phyloP scores from a whole-genome alignment of 2,797 vertebrate genomes.

The Alouatta caraya region DNA sequence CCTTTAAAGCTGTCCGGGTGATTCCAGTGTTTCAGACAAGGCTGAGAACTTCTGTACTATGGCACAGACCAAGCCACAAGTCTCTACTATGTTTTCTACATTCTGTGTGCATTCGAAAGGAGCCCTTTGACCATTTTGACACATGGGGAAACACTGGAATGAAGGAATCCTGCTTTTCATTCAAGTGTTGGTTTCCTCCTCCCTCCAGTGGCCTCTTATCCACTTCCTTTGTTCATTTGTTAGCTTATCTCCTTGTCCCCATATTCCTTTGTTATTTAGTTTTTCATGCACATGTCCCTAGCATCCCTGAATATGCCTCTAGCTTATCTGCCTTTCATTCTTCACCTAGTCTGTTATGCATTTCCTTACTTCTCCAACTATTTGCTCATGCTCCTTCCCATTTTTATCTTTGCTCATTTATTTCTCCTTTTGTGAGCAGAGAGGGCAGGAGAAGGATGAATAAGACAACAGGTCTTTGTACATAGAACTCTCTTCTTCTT shows the following conservation, averaged over 20 bases:
- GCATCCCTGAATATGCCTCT: fast-evolving
- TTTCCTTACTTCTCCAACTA: neutral
- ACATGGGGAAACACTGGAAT: fast-evolving
- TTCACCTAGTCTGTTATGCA: neutral
- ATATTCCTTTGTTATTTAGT: fast-evolving
- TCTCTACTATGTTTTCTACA: fast-evolving
- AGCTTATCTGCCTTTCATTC: neutral
- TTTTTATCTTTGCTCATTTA: neutral
- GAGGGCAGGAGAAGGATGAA: neutral
- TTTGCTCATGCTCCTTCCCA: neutral
- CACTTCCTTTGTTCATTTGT: neutral
- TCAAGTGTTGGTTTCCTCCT: neutral
- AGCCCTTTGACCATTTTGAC: neutral
- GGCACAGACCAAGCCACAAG: neutral
- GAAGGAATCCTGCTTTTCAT: neutral
- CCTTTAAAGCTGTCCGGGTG: neutral
- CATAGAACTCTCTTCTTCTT: neutral
- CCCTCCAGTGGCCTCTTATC: fast-evolving
- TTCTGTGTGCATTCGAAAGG: neutral
- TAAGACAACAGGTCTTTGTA: neutral
- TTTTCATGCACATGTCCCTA: fast-evolving
- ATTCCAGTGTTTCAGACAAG: neutral
- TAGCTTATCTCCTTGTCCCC: neutral
- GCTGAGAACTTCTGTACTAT: fast-evolving
- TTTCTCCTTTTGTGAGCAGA: neutral